These are phyloP conservation scores for Drosophila anomalipes DNA, from an alignment of 2,888 invertebrate genomes.

Conservation along the genomic window DNA sequence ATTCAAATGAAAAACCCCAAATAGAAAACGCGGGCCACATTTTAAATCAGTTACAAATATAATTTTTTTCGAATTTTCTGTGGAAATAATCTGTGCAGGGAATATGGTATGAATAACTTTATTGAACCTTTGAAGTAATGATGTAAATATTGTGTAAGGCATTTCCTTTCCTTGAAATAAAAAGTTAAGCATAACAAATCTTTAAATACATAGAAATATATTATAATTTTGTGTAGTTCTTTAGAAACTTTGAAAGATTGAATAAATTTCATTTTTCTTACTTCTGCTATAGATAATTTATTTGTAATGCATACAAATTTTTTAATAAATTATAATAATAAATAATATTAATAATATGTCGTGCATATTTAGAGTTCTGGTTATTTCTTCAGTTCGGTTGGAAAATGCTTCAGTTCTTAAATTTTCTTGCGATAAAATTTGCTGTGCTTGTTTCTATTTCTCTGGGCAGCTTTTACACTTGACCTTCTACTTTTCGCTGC, in stretches of 20 bases:
- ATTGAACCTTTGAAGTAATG: not conserved
- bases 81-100: constrained; percentile 5
- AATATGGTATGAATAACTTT: not conserved
- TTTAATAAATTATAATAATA: too few species aligned
- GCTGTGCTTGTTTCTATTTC: not conserved
- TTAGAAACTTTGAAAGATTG: not conserved
- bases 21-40: constrained; percentile 52
- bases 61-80: constrained; percentile 8
- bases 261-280: not conserved
- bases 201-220: not conserved
- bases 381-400: not conserved
- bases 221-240: not conserved
- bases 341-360: too few species aligned
- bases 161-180: not conserved
- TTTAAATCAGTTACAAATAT: constrained; percentile 46
- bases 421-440: not conserved
- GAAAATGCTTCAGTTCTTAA: not conserved
- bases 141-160: not conserved
- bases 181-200: not conserved
- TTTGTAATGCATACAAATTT: not conserved
- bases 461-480: constrained; percentile 16
- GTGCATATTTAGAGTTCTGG: not conserved
- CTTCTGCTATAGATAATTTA: not conserved
- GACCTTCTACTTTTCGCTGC: constrained; percentile 42
- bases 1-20: constrained; percentile 57